Evolutionary conservation across 2,888 invertebrate species (phyloP), one percentile per base, ranked within the genome.

Genomic region (Lithophane semibrunnea): DNA sequence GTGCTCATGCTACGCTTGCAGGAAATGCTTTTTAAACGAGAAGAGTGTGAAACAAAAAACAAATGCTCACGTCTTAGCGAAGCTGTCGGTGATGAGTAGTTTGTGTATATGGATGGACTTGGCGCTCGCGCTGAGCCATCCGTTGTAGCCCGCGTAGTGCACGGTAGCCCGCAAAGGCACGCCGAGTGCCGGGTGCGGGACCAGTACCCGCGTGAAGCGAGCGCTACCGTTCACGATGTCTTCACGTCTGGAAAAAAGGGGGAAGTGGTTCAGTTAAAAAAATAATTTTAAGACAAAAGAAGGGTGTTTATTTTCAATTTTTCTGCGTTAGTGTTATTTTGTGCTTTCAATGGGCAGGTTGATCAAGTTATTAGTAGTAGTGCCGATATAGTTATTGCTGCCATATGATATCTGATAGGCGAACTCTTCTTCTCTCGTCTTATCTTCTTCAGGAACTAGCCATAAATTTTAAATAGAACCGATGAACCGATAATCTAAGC

Each of bases 41-140:
- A 9, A 52, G 0, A 9, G 1, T 0, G 18, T 8, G 18, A 52
- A 21, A 52, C 21, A 52, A 52, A 52, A 52, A 21, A 1, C 18
- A 52, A 21, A 13, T 12, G 4, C 96, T 95, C 91, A 98, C 98
- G 97, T 97, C 91, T 98, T 98, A 21, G 99, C 98, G 91, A 98
- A 98, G 92, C 98, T 98, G 92, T 99, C 99, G 65, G 98, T 98
- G 29, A 99, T 97, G 73, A 98, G 97, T 42, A 99, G 97, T 93
- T 98, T 98, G 94, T 99, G 98, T 80, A 99, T 97, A 88, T 97
- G 97, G 97, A 99, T 98, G 76, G 98, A 97, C 58, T 98, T 97
- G 75, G 98, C 97, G 2, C 99, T 99, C 37, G 98, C 98, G 52
- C 98, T 98, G 76, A 99, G 97, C 99, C 99, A 99, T 21, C 99